Percentiles rank a stretch among this genome's conserved stretches.
Conservation (phyloP, 2,888 invertebrate genomes). For the Scaptomyza polygonia region DNA sequence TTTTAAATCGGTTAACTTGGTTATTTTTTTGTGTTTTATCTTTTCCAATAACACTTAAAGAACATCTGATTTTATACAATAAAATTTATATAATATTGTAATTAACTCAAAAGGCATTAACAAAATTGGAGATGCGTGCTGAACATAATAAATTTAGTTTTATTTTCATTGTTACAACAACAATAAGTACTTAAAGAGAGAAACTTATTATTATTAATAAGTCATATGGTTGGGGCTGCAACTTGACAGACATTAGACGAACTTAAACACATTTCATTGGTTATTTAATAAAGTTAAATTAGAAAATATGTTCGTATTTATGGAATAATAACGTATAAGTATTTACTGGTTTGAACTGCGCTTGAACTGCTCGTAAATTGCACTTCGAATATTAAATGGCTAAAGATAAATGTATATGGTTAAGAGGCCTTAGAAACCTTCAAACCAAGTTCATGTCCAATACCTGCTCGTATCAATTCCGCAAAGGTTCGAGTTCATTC, state of each 20-base stretch:
- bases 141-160: no score
- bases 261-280: neutral
- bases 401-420: neutral
- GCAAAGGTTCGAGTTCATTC: conserved; percentile 21
- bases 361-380: neutral
- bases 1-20: no score
- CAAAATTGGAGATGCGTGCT: no score
- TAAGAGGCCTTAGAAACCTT: neutral
- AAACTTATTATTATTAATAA: neutral
- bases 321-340: neutral
- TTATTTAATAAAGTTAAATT: conserved; percentile 4
- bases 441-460: neutral
- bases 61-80: no score
- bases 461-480: conserved; percentile 7
- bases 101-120: no score
- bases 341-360: neutral
- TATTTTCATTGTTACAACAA: neutral
- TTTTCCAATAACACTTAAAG: no score
- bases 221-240: neutral
- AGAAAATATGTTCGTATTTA: neutral
- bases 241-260: conserved; percentile 2
- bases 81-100: no score
- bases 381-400: neutral
- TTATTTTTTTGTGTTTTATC: no score
- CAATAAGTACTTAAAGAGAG: neutral